phyloP scores from a whole-genome alignment of 2,888 invertebrate genomes.

The Leucania comma region DNA sequence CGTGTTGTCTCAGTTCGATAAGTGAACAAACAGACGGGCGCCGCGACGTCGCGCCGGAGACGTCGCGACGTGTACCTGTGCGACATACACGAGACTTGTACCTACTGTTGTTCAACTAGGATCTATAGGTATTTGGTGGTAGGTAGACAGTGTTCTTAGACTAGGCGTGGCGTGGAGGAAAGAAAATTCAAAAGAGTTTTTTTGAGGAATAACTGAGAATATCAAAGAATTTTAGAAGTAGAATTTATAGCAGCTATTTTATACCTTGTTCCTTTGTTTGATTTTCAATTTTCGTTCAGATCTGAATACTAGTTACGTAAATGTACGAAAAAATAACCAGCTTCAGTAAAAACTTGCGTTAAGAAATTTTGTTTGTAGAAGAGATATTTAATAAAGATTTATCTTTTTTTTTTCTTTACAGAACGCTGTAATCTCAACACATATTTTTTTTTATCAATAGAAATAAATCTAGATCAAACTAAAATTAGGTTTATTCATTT shows the following conservation, averaged over 20 bases:
- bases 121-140: too few species aligned
- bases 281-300: slow-evolving; percentile 1
- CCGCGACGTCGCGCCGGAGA: slow-evolving; percentile 48
- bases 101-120: not conserved
- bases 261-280: not conserved
- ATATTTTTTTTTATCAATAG: not conserved
- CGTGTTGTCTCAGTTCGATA: slow-evolving; percentile 37
- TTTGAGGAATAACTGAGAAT: too few species aligned
- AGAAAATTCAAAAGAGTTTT: too few species aligned
- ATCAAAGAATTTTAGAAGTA: too few species aligned
- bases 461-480: not conserved
- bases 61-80: slow-evolving; percentile 3
- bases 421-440: not conserved
- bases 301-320: not conserved
- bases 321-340: not conserved
- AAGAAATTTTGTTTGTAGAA: not conserved
- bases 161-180: not conserved
- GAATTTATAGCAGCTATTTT: too few species aligned
- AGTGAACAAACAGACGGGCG: slow-evolving; percentile 50
- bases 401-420: not conserved
- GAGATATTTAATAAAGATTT: too few species aligned
- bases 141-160: too few species aligned
- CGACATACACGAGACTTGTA: not conserved
- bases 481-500: not conserved
- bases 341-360: not conserved